Percentiles rank a stretch among this genome's conserved stretches.
Evolutionary conservation across 2,888 invertebrate species (phyloP).

Genomic region (Tetramorium bicarinatum): DNA sequence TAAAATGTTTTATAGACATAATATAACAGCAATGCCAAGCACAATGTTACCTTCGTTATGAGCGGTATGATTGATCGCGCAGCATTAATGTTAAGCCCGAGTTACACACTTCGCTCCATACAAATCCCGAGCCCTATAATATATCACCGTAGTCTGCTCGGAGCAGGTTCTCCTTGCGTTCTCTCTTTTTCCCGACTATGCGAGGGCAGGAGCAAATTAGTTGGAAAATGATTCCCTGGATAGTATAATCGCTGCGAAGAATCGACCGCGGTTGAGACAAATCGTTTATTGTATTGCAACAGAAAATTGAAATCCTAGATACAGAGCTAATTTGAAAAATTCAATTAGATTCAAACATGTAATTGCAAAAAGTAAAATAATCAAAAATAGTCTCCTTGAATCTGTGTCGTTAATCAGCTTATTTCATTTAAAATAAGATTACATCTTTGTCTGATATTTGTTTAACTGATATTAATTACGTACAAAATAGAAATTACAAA

Average conservation of each 20-base stretch:
- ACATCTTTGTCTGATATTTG: slow-evolving; percentile 58
- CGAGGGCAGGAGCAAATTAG: slow-evolving; percentile 75
- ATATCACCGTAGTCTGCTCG: slow-evolving; percentile 83
- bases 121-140: slow-evolving; percentile 83
- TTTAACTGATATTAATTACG: not conserved
- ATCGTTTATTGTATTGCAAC: slow-evolving; percentile 52
- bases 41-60: slow-evolving; percentile 70
- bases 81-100: slow-evolving; percentile 83
- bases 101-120: slow-evolving; percentile 86
- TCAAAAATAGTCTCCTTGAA: slow-evolving; percentile 62
- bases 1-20: slow-evolving; percentile 20
- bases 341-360: not conserved
- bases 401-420: slow-evolving; percentile 74
- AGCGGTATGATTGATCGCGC: slow-evolving; percentile 83
- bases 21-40: slow-evolving; percentile 46
- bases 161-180: slow-evolving; percentile 81
- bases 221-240: slow-evolving; percentile 74
- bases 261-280: slow-evolving; percentile 55
- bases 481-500: not conserved
- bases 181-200: slow-evolving; percentile 58
- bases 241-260: slow-evolving; percentile 65
- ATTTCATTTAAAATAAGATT: slow-evolving; percentile 59
- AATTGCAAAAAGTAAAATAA: not conserved
- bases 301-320: not conserved
- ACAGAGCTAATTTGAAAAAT: not conserved